A percentile compares a stretch with the other conserved stretches of the same genome.
Conservation (phyloP, 2,888 invertebrate genomes). For the Acleris holmiana region DNA sequence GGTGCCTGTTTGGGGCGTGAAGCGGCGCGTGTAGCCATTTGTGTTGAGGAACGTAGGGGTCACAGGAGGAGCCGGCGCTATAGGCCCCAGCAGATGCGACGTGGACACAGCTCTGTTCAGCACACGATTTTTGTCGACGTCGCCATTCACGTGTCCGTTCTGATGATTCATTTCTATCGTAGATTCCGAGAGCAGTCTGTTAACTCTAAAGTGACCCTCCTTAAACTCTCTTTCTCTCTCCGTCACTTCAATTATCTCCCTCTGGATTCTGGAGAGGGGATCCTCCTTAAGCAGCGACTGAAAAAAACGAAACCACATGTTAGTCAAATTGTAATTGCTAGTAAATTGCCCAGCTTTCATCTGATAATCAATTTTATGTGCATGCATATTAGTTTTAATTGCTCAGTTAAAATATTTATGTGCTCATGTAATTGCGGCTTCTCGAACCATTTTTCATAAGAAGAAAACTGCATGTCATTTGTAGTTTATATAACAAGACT, state of each 20-base stretch:
- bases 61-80: slow-evolving; percentile 66
- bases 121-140: slow-evolving; percentile 57
- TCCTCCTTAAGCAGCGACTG: slow-evolving; percentile 86
- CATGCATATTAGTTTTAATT: slow-evolving; percentile 26
- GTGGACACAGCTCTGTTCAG: slow-evolving; percentile 77
- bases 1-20: slow-evolving; percentile 86
- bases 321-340: not conserved
- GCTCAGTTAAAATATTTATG: slow-evolving; percentile 7
- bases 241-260: slow-evolving; percentile 94
- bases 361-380: slow-evolving; percentile 24
- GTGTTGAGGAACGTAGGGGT: slow-evolving; percentile 67
- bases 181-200: slow-evolving; percentile 75
- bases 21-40: slow-evolving; percentile 84
- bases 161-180: slow-evolving; percentile 77
- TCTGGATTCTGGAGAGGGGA: slow-evolving; percentile 92
- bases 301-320: slow-evolving; percentile 53
- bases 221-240: slow-evolving; percentile 93
- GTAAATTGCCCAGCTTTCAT: slow-evolving; percentile 19
- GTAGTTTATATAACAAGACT: not conserved
- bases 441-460: slow-evolving; percentile 1
- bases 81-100: slow-evolving; percentile 72
- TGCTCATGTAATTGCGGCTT: slow-evolving; percentile 7
- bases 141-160: slow-evolving; percentile 72
- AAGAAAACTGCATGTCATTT: slow-evolving; percentile 13
- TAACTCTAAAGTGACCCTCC: slow-evolving; percentile 82